Conservation (phyloP, 1,140 invertebrate species). For the Musca vetustissima region DNA sequence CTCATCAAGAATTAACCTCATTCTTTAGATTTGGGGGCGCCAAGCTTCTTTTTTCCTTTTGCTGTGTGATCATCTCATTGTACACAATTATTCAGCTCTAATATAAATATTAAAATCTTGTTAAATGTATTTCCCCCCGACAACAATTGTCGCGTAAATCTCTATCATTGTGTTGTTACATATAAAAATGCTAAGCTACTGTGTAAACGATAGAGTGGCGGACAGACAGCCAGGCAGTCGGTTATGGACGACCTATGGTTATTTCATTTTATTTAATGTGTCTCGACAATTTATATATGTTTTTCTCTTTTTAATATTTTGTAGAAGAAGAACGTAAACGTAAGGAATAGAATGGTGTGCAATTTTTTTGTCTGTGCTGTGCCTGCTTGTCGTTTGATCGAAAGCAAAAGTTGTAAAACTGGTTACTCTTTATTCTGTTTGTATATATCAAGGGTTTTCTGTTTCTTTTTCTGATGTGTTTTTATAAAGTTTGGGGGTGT, state of each 20-base stretch:
- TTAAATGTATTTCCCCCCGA: too few relatives aligned
- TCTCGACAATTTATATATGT: background rate
- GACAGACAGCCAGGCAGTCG: too few relatives aligned
- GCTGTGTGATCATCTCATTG: too few relatives aligned
- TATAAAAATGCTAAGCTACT: background rate
- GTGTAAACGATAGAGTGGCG: too few relatives aligned
- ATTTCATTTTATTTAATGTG: slow-evolving; percentile 1
- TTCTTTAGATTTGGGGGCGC: too few relatives aligned
- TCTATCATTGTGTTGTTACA: background rate
- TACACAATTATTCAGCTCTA: too few relatives aligned
- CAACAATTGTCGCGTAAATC: background rate
- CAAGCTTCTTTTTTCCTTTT: too few relatives aligned
- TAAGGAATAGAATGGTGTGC: slow-evolving; percentile 13
- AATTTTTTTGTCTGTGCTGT: slow-evolving; percentile 20
- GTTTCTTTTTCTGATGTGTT: background rate
- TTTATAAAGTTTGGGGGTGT: background rate
- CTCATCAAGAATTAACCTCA: too few relatives aligned
- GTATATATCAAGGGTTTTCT: background rate
- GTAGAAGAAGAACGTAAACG: background rate
- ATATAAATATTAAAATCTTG: too few relatives aligned
- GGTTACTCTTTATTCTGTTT: slow-evolving; percentile 30
- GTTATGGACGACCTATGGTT: background rate
- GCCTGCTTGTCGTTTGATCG: slow-evolving; percentile 25
- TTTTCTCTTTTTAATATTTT: slow-evolving; percentile 7
- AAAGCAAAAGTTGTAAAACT: slow-evolving; percentile 54